Base-by-base conservation (phyloP, 1,140 invertebrate genomes). In the Microplitis mediator region DNA sequence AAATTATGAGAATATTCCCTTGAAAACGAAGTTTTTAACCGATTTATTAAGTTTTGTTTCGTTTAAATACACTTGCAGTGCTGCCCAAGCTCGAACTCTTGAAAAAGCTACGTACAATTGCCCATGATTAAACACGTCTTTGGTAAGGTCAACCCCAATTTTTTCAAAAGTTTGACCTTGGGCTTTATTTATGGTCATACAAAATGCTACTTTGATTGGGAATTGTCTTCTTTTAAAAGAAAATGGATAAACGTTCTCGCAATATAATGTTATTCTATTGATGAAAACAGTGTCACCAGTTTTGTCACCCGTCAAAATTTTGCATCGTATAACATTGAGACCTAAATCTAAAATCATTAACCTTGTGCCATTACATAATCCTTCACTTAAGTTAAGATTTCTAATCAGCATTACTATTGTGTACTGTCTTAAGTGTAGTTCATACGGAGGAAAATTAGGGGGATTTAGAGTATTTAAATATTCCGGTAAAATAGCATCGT, bases 151-250 rank as follows among this genome's bases (percentile, higher is more conserved):
- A 34, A 87, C 16, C 11, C 81, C 83, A 62, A 76, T 63, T 54
- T 64, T 45, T 31, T 79, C 66, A 75, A 80, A 74, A 31, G 81
- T 79, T 75, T 81, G 78, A n/a, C 81, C 82, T 75, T 82, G 81
- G 1, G 79, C 73, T 72, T 90, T 88, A 74, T 88, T 50, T 50
- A 50, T 50, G 86, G 86, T 88, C 79, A 89, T 84, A 0, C 83
- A 83, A 81, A 90, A 91, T 23, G 89, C 86, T 2, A 89, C 72
- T 75, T 76, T 74, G 31, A 74, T 58, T 1, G 77, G 75, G 62
- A 79, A 79, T 66, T 80, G 78, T 16, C 66, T 14, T 62, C 78
- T 62, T 67, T 72, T 54, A 45, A 77, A 67, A 16, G 34, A 39
- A 66, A 68, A 75, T 23, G 23, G 23, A 23, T 23, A 23, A 23